Evolutionary conservation across 2,113 vertebrate genomes (phyloP).

Genomic region (Cyanoramphus novaezelandiae): DNA sequence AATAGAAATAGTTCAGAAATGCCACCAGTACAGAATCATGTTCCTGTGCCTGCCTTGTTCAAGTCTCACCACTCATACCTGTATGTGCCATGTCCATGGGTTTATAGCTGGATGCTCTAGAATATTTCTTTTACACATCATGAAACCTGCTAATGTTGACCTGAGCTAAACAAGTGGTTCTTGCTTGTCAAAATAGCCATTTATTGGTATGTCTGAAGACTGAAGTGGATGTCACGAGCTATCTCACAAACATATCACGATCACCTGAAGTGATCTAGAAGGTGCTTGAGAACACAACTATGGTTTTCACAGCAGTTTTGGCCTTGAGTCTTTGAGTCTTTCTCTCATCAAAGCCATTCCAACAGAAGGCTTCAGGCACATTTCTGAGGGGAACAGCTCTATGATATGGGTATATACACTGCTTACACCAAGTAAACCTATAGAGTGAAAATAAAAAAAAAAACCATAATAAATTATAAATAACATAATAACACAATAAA

Average conservation of each 20-base stretch:
- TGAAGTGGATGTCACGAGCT: rapidly evolving
- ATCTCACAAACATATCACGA: not conserved
- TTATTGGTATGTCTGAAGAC: not conserved
- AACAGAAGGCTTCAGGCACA: not conserved
- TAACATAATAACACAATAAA: not conserved
- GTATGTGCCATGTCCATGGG: not conserved
- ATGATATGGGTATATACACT: not conserved
- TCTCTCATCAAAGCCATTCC: not conserved
- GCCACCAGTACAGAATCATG: not conserved
- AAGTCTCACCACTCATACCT: not conserved
- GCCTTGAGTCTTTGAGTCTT: not conserved
- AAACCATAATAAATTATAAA: not conserved
- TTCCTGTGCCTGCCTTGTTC: not conserved
- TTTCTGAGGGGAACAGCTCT: not conserved
- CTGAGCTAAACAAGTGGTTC: not conserved
- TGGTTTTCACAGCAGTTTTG: not conserved
- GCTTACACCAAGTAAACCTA: not conserved
- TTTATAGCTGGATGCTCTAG: not conserved
- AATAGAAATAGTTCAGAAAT: not conserved
- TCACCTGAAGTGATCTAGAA: not conserved
- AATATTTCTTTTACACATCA: not conserved
- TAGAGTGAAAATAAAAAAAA: not conserved
- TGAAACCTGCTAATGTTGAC: not conserved
- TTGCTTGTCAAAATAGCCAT: not conserved
- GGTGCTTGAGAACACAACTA: not conserved